These are phyloP conservation scores for Bombus ignitus DNA, from an alignment of 1,140 invertebrate genomes.

Conservation along the genomic window DNA sequence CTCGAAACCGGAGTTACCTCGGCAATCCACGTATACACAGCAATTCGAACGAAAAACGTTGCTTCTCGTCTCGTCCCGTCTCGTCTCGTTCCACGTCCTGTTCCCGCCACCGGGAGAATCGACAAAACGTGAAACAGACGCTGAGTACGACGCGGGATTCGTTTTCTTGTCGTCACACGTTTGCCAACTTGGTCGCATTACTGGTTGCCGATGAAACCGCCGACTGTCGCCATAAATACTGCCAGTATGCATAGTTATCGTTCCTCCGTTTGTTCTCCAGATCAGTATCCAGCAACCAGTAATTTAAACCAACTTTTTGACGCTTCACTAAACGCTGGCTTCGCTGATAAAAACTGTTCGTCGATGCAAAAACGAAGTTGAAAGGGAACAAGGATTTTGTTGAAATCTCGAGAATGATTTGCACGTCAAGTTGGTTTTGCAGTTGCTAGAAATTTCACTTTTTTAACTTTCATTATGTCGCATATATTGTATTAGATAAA, in stretches of 20 bases:
- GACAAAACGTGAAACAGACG: slow-evolving; percentile 70
- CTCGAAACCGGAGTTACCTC: slow-evolving; percentile 11
- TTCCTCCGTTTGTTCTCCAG: neutral
- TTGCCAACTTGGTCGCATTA: slow-evolving; percentile 58
- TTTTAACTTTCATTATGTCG: no score
- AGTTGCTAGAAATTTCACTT: no score
- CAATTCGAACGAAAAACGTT: slow-evolving; percentile 48
- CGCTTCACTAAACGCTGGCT: neutral
- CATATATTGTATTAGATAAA: no score
- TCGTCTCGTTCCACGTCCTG: no score
- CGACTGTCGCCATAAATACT: slow-evolving; percentile 59
- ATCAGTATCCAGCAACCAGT: neutral
- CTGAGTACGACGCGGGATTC: slow-evolving; percentile 27
- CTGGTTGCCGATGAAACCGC: slow-evolving; percentile 60
- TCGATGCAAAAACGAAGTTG: neutral
- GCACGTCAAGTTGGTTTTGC: no score
- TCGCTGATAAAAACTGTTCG: neutral
- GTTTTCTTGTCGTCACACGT: slow-evolving; percentile 54
- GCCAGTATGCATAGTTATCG: slow-evolving; percentile 58
- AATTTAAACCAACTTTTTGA: neutral
- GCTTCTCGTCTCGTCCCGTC: no score
- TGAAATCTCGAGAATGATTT: neutral
- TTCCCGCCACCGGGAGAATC: slow-evolving; percentile 22
- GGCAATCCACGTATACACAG: slow-evolving; percentile 26
- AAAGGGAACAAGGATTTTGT: neutral